Conservation (phyloP, 2,113 vertebrate genomes). For the Ciconia stormi region DNA sequence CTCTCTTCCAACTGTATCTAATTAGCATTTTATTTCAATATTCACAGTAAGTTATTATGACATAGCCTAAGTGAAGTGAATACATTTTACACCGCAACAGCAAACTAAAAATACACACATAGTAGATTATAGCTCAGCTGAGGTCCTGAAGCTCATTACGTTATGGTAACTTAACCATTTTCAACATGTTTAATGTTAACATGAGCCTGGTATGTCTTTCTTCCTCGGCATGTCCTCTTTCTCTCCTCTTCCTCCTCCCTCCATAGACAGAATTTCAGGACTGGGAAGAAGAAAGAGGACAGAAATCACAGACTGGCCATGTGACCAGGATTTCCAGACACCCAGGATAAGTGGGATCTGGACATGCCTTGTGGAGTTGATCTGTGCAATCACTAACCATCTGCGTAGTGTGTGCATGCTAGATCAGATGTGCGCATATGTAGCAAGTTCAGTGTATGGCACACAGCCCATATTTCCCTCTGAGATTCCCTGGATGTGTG, state of each 20-base stretch:
- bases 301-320: not conserved
- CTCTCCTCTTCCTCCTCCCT: not conserved
- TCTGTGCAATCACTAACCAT: slow-evolving; percentile 21
- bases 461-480: not conserved
- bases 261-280: not conserved
- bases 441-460: slow-evolving; percentile 34
- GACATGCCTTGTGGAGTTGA: not conserved
- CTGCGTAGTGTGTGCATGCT: not conserved
- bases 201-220: not conserved
- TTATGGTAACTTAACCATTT: not conserved
- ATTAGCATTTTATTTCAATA: slow-evolving; percentile 60
- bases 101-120: slow-evolving; percentile 11
- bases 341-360: not conserved
- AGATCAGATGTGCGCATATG: slow-evolving; percentile 34
- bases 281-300: not conserved
- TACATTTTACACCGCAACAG: slow-evolving; percentile 7
- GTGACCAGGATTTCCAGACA: slow-evolving; percentile 16
- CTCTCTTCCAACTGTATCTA: slow-evolving; percentile 39
- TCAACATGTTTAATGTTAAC: not conserved
- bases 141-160: not conserved
- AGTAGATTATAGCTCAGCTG: not conserved
- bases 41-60: slow-evolving; percentile 38
- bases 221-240: not conserved
- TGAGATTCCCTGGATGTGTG: slow-evolving; percentile 27
- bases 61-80: slow-evolving; percentile 33